Conservation (phyloP, 2,888 invertebrate species). For the Leptopilina syphax region DNA sequence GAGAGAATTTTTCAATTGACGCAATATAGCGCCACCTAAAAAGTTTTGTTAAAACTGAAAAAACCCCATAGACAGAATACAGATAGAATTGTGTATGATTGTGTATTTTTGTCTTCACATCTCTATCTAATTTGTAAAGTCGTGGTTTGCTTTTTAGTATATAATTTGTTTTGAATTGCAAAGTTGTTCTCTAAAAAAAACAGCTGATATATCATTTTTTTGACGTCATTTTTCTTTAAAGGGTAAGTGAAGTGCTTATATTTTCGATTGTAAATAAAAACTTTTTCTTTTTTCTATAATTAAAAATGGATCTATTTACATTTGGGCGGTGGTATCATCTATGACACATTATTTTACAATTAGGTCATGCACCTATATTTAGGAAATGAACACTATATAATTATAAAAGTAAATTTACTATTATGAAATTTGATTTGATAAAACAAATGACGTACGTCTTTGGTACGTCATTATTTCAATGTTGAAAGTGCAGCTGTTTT, state of each 20-base stretch:
- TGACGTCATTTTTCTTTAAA: not conserved
- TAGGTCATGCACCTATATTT: conserved; percentile 39
- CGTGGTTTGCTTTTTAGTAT: conserved; percentile 4
- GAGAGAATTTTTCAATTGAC: not conserved
- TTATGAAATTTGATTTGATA: conserved; percentile 22
- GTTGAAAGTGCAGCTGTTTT: not conserved
- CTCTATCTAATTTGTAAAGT: not conserved
- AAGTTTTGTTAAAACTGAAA: not conserved
- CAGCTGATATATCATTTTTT: conserved; percentile 18
- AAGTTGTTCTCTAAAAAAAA: not conserved
- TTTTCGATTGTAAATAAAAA: not conserved
- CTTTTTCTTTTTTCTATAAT: not conserved
- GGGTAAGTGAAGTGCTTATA: conserved; percentile 14
- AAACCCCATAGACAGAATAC: not conserved
- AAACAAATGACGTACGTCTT: conserved; percentile 20
- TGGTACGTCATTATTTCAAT: conserved; percentile 19
- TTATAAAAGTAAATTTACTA: not conserved
- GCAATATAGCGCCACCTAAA: conserved; percentile 6
- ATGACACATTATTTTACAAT: conserved; percentile 42
- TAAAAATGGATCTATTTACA: not conserved
- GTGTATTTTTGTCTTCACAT: conserved; percentile 2
- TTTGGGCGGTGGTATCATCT: conserved; percentile 24
- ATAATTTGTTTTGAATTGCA: conserved; percentile 25
- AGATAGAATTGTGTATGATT: not conserved
- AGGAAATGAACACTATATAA: conserved; percentile 29